phyloP scores from a whole-genome alignment of 1,140 invertebrate genomes.

The Lepidostoma basale region DNA sequence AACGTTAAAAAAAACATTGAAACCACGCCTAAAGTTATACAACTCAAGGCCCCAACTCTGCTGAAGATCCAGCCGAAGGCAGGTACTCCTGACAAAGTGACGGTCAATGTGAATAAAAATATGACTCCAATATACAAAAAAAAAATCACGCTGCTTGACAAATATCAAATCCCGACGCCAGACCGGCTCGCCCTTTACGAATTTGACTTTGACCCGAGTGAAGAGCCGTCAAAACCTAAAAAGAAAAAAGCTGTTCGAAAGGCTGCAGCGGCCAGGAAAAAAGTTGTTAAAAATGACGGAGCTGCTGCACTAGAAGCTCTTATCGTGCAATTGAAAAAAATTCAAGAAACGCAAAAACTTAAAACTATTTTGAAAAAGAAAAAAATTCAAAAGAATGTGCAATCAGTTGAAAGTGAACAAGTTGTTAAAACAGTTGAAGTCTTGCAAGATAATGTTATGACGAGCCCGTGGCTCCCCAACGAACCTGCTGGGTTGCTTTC shows the following conservation, averaged over 20 bases:
- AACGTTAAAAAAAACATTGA: no score
- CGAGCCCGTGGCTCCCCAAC: not conserved
- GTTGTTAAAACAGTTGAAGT: not conserved
- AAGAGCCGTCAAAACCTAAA: conserved; percentile 34
- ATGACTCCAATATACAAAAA: conserved; percentile 39
- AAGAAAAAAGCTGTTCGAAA: conserved; percentile 30
- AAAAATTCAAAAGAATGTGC: conserved; percentile 1
- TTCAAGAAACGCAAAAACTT: conserved; percentile 30
- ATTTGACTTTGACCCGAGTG: conserved; percentile 37
- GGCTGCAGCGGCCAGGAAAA: conserved; percentile 12
- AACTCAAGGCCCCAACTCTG: not conserved
- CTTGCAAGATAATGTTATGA: not conserved
- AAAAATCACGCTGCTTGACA: conserved; percentile 9
- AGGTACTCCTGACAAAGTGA: not conserved
- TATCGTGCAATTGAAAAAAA: conserved; percentile 41
- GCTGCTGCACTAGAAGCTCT: conserved; percentile 32
- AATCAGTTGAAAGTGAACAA: not conserved
- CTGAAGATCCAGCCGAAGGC: not conserved
- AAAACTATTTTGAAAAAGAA: conserved; percentile 31
- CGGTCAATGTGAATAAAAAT: conserved; percentile 5
- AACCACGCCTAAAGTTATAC: no score
- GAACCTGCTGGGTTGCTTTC: not conserved
- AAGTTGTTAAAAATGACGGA: not conserved
- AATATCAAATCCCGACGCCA: conserved; percentile 5
- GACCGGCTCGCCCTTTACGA: conserved; percentile 37